A percentile compares a stretch with the other conserved stretches of the same genome.
phyloP scores from a whole-genome alignment of 2,797 vertebrate species.

The Hoplostethus mediterraneus region DNA sequence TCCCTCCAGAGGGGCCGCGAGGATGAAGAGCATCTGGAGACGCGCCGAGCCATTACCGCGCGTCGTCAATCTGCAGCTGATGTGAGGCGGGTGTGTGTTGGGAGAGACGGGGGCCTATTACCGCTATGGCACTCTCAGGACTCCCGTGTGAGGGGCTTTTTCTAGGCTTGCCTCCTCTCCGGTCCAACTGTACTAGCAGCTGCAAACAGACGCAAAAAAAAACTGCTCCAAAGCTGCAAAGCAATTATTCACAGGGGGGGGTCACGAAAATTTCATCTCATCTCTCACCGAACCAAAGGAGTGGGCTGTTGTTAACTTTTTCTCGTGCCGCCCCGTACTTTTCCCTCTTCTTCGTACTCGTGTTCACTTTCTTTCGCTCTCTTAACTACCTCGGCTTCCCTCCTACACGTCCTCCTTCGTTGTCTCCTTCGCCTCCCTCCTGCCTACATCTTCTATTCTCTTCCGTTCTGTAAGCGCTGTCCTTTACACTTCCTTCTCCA shows the following conservation, averaged over 20 bases:
- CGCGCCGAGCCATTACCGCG: conserved; percentile 68
- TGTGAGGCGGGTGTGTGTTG: conserved; percentile 74
- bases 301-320: conserved; percentile 34
- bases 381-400: background rate
- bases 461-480: conserved; percentile 60
- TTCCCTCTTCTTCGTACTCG: conserved; percentile 13
- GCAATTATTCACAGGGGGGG: conserved; percentile 1
- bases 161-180: conserved; percentile 51
- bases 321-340: conserved; percentile 19
- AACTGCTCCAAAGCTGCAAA: conserved; percentile 47
- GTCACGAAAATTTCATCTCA: conserved; percentile 32
- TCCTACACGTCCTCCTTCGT: conserved; percentile 44
- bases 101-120: conserved; percentile 72
- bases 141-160: conserved; percentile 48
- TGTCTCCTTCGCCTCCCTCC: conserved; percentile 43
- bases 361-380: background rate
- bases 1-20: conserved; percentile 65
- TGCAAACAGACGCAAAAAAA: conserved; percentile 67
- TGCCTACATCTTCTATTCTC: conserved; percentile 62
- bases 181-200: conserved; percentile 66
- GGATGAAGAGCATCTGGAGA: conserved; percentile 69
- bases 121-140: conserved; percentile 66
- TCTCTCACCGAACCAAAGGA: conserved; percentile 30
- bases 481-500: conserved; percentile 43
- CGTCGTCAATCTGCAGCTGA: conserved; percentile 81